Conservation (phyloP, 1,140 invertebrate genomes). For the Dolichoris vasculosae region DNA sequence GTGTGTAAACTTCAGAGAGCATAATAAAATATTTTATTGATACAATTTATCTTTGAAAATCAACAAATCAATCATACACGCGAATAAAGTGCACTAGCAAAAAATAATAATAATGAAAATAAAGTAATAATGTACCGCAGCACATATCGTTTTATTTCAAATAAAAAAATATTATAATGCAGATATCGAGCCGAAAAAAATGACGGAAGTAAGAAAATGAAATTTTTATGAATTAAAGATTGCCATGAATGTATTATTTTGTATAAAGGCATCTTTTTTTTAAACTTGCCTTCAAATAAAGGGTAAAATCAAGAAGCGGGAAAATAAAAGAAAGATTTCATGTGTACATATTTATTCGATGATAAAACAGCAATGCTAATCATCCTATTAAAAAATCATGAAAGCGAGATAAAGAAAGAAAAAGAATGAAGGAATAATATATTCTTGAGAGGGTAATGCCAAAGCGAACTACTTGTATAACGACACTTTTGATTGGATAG, state of each 20-base stretch:
- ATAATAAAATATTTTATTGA: conserved; percentile 1
- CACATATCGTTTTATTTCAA: conserved; percentile 45
- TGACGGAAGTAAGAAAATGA: background rate
- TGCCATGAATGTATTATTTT: background rate
- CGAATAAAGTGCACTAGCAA: conserved; percentile 15
- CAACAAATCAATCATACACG: conserved; percentile 1
- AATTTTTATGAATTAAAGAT: background rate
- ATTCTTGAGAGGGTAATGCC: background rate
- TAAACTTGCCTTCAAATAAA: conserved; percentile 14
- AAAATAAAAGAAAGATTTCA: background rate
- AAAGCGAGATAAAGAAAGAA: background rate
- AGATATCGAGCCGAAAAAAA: conserved; percentile 37
- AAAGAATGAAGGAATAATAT: background rate
- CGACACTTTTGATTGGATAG: conserved; percentile 59
- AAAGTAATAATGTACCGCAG: conserved; percentile 35
- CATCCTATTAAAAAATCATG: background rate
- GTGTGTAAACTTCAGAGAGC: background rate
- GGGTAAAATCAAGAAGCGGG: background rate
- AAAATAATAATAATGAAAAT: conserved; percentile 15
- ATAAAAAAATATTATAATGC: conserved; percentile 12
- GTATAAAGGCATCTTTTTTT: conserved; percentile 2
- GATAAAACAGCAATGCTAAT: background rate
- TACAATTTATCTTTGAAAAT: conserved; percentile 14
- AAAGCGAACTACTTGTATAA: conserved; percentile 41
- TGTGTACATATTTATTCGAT: conserved; percentile 24